These are phyloP conservation scores for Carapus acus DNA, from an alignment of 2,797 vertebrate species.

Conservation along the genomic window DNA sequence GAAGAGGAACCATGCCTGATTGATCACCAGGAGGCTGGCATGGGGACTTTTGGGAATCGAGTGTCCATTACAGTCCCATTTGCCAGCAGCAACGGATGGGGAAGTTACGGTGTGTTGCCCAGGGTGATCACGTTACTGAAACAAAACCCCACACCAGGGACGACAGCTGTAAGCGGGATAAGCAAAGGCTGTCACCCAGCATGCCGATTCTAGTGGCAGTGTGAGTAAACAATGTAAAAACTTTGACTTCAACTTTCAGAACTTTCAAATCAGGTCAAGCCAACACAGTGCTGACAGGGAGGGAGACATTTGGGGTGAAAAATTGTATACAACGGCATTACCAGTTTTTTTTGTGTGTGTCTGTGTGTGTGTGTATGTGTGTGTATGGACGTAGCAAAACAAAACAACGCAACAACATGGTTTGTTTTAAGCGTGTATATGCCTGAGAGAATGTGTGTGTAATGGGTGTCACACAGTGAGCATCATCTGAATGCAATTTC, in stretches of 20 bases:
- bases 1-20: constrained; percentile 62
- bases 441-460: background rate
- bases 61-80: constrained; percentile 43
- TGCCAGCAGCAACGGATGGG: constrained; percentile 43
- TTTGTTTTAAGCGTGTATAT: too few relatives aligned
- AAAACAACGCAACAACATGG: too few relatives aligned
- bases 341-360: too few relatives aligned
- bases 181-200: constrained; percentile 36
- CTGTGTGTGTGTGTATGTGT: too few relatives aligned
- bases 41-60: constrained; percentile 37
- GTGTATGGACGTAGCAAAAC: too few relatives aligned
- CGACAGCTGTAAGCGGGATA: constrained; percentile 63
- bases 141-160: constrained; percentile 58
- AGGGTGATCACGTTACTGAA: constrained; percentile 63
- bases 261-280: constrained; percentile 31
- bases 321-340: too few relatives aligned
- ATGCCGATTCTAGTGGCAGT: constrained; percentile 40
- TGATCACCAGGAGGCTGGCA: constrained; percentile 55
- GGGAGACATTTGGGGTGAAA: background rate
- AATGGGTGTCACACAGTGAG: constrained; percentile 23
- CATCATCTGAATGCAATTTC: constrained; percentile 43
- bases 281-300: constrained; percentile 19
- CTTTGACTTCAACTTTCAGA: constrained; percentile 12
- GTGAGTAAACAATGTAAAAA: constrained; percentile 50
- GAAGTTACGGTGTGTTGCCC: constrained; percentile 27